phyloP scores from a whole-genome alignment of 2,113 vertebrate species.

The Podiceps cristatus region DNA sequence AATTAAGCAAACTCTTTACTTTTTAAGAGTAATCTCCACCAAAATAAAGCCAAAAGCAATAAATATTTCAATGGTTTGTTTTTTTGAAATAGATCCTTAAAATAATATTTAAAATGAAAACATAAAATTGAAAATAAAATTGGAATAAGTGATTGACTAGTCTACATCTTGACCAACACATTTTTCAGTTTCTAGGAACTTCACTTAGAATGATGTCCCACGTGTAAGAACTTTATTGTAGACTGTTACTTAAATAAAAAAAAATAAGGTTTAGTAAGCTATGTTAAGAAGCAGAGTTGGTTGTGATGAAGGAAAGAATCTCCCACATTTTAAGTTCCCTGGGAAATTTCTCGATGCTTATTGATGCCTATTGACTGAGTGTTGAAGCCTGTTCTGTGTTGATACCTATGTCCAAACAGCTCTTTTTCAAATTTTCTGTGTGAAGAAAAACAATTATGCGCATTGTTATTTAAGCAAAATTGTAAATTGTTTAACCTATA shows the following conservation, averaged over 20 bases:
- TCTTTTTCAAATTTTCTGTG: background rate
- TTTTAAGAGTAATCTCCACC: background rate
- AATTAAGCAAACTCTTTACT: background rate
- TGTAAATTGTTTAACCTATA: background rate
- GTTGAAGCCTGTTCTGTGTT: background rate
- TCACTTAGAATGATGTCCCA: background rate
- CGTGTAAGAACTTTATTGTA: background rate
- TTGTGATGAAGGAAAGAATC: background rate
- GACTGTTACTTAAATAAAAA: background rate
- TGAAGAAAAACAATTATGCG: background rate
- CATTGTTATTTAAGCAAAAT: background rate
- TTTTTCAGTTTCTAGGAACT: background rate
- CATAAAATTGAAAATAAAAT: background rate
- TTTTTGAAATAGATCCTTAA: background rate
- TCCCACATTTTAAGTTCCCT: background rate
- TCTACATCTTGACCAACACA: background rate
- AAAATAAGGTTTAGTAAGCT: background rate
- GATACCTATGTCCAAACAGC: background rate
- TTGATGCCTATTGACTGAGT: background rate
- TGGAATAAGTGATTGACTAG: background rate
- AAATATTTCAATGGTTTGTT: background rate
- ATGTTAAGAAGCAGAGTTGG: fast-evolving
- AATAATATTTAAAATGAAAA: background rate
- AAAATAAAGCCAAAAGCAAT: background rate
- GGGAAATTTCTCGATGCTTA: background rate